These are phyloP conservation scores for Colaptes auratus DNA, from an alignment of 2,113 vertebrate species.

Conservation along the genomic window DNA sequence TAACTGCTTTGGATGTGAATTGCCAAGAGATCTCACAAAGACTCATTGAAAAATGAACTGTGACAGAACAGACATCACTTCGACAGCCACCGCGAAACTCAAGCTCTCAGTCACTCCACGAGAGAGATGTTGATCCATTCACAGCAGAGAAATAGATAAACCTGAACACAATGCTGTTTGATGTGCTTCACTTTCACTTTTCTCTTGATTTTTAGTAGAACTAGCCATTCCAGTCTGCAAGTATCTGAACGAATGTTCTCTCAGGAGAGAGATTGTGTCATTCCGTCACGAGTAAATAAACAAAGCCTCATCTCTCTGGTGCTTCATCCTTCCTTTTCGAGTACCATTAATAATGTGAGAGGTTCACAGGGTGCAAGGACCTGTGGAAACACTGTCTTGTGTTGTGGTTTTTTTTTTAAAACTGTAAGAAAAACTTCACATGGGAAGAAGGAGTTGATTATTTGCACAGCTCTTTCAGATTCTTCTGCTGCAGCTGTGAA, in stretches of 20 bases:
- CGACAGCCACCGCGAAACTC: too few species aligned
- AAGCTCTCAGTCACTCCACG: too few species aligned
- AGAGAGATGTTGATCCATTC: too few species aligned
- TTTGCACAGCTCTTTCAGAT: neutral
- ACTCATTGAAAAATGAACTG: too few species aligned
- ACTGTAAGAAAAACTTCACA: neutral
- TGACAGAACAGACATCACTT: too few species aligned
- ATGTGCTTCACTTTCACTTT: too few species aligned
- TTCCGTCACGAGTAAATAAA: conserved; percentile 12
- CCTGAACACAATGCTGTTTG: too few species aligned
- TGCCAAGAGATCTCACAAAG: too few species aligned
- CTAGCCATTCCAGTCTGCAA: neutral
- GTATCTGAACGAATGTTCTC: conserved; percentile 23
- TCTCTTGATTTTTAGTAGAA: too few species aligned
- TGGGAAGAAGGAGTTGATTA: neutral
- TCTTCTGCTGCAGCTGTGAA: neutral
- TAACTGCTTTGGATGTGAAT: too few species aligned
- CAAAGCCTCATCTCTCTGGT: neutral
- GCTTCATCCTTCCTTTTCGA: neutral
- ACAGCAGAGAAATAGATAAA: too few species aligned
- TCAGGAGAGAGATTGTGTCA: conserved; percentile 3
- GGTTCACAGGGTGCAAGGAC: neutral
- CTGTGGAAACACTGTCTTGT: neutral
- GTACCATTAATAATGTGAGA: neutral
- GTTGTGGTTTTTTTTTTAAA: neutral